Conservation (phyloP, 1,140 invertebrate genomes). For the Trichoplusia ni region DNA sequence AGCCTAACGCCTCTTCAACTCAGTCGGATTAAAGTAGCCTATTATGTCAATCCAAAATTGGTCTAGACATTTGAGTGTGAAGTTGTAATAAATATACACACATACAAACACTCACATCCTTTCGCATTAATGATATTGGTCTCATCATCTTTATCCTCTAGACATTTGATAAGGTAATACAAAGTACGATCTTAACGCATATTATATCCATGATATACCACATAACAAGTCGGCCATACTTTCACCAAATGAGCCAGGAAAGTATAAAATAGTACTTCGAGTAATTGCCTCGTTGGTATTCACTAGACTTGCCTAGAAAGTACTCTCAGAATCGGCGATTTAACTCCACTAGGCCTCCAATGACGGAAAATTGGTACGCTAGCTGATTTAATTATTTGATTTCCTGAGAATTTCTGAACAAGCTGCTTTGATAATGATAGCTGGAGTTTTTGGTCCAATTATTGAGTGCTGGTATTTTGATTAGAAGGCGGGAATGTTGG, state of each 20-base stretch:
- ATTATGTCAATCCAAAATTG: too few species aligned
- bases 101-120: too few species aligned
- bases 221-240: background rate
- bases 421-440: background rate
- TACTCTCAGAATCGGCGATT: background rate
- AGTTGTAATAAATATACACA: too few species aligned
- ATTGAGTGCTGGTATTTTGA: too few species aligned
- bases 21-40: too few species aligned
- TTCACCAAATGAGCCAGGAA: conserved; percentile 1
- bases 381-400: background rate
- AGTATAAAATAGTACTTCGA: background rate
- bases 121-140: too few species aligned
- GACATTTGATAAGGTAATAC: too few species aligned
- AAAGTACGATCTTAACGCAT: background rate
- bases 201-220: background rate
- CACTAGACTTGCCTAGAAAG: background rate
- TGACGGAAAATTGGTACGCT: background rate
- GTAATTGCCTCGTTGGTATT: background rate
- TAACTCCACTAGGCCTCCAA: background rate
- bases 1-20: too few species aligned
- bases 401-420: background rate
- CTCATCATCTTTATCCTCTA: too few species aligned
- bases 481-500: too few species aligned
- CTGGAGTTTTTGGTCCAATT: too few species aligned
- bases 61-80: too few species aligned